Conservation (phyloP, 2,797 vertebrate species). For the Epinephelus coioides region DNA sequence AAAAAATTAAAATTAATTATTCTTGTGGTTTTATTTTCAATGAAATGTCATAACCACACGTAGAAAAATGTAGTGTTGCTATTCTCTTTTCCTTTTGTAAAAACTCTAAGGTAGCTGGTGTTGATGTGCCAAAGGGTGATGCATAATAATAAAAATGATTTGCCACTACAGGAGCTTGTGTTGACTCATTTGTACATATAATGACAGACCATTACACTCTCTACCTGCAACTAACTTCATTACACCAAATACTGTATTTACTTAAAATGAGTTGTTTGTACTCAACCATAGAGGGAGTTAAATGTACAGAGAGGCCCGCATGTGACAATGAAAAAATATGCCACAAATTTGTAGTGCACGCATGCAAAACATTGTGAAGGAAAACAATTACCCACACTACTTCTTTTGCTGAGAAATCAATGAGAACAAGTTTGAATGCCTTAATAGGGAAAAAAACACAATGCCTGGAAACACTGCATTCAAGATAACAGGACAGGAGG, state of each 20-base stretch:
- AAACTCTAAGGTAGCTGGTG: slow-evolving; percentile 46
- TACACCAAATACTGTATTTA: too few species aligned
- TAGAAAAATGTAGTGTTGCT: slow-evolving; percentile 6
- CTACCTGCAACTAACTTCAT: not conserved
- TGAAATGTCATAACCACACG: slow-evolving; percentile 17
- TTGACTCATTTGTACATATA: slow-evolving; percentile 13
- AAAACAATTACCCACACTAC: too few species aligned
- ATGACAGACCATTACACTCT: not conserved
- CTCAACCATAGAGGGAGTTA: too few species aligned
- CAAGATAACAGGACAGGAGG: not conserved
- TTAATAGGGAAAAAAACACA: not conserved
- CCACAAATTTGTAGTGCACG: not conserved
- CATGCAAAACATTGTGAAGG: not conserved
- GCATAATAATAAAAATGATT: slow-evolving; percentile 44
- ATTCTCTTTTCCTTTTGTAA: not conserved
- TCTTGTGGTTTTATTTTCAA: slow-evolving; percentile 33
- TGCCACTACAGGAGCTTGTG: slow-evolving; percentile 10
- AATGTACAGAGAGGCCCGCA: too few species aligned
- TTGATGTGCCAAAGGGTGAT: slow-evolving; percentile 59
- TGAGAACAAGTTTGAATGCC: not conserved
- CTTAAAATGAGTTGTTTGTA: too few species aligned
- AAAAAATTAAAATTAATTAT: slow-evolving; percentile 31
- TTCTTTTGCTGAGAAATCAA: too few species aligned
- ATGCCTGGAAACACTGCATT: not conserved
- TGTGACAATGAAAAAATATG: not conserved